These are phyloP conservation scores for Carcharodon carcharias DNA, from an alignment of 2,797 vertebrate species.

Conservation along the genomic window DNA sequence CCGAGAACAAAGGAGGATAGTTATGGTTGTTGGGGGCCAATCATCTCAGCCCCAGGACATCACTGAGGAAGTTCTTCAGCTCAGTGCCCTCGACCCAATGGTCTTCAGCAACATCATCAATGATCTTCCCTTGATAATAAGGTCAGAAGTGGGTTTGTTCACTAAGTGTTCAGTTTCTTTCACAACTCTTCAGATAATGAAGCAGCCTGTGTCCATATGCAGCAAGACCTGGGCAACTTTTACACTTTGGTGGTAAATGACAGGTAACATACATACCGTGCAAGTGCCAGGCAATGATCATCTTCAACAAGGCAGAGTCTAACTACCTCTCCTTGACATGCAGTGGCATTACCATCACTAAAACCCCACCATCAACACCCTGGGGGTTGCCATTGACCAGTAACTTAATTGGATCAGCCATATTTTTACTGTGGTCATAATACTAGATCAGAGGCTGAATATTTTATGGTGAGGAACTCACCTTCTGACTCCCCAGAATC, in stretches of 20 bases:
- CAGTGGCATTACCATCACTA: neutral
- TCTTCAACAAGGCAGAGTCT: neutral
- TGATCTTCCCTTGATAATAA: too few species aligned
- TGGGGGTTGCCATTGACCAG: neutral
- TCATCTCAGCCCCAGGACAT: too few species aligned
- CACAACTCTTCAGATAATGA: neutral
- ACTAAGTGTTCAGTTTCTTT: neutral
- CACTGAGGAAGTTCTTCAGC: too few species aligned
- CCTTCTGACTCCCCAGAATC: neutral
- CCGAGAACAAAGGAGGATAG: too few species aligned
- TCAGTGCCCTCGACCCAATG: too few species aligned
- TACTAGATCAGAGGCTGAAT: neutral
- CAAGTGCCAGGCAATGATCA: neutral
- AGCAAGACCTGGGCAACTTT: neutral
- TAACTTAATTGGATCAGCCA: too few species aligned
- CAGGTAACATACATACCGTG: neutral
- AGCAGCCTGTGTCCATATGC: neutral
- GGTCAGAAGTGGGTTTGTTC: too few species aligned
- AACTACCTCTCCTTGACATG: neutral
- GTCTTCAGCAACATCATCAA: too few species aligned
- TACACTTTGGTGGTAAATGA: neutral
- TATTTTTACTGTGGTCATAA: neutral
- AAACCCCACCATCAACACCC: neutral
- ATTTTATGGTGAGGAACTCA: neutral
- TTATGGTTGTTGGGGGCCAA: too few species aligned